Evolutionary conservation across 2,797 vertebrate genomes (phyloP).

Genomic region (Rhinella marina): DNA sequence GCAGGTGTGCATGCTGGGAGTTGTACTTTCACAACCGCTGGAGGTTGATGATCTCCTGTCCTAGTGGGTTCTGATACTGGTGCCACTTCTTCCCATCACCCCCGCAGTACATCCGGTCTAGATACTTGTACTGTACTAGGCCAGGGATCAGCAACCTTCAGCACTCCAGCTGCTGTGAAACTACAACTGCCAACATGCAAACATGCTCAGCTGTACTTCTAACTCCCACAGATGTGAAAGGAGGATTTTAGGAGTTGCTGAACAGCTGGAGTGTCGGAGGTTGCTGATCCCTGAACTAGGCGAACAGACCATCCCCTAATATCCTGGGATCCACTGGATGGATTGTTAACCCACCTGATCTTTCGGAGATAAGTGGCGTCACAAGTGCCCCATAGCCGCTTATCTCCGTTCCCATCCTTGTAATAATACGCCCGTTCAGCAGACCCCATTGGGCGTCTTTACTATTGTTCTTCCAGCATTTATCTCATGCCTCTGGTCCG

Average conservation of each 20-base stretch:
- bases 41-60: background rate
- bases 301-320: background rate
- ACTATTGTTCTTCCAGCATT: background rate
- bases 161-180: too few relatives aligned
- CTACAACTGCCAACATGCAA: too few relatives aligned
- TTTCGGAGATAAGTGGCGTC: background rate
- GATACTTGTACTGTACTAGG: too few relatives aligned
- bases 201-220: too few relatives aligned
- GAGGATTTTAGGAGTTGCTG: too few relatives aligned
- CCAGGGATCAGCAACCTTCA: too few relatives aligned
- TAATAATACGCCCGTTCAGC: background rate
- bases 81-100: too few relatives aligned
- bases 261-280: too few relatives aligned
- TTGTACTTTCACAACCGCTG: too few relatives aligned
- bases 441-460: background rate
- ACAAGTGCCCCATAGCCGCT: background rate
- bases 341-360: background rate
- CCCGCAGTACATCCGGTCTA: too few relatives aligned
- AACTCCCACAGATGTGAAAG: too few relatives aligned
- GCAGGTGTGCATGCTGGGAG: too few relatives aligned
- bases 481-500: background rate
- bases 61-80: background rate
- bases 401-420: background rate
- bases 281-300: background rate
- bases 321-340: background rate